Conservation (phyloP, 2,888 invertebrate genomes). For the Parelbella ahira region DNA sequence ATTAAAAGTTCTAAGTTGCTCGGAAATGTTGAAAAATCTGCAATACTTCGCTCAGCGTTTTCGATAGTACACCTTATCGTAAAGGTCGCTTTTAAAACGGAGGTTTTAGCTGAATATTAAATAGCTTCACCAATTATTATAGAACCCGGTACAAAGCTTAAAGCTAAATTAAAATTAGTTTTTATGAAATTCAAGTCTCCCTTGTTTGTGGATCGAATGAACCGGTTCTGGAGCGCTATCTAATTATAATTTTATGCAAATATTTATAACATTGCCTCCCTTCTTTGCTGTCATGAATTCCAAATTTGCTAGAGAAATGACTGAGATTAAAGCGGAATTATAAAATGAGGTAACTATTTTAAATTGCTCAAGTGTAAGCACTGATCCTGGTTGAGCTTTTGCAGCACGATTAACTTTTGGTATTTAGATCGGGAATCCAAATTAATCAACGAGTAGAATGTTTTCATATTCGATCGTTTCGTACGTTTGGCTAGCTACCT, state of each 20-base stretch:
- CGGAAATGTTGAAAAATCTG: no score
- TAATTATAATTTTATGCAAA: slow-evolving; percentile 20
- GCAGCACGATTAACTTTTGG: no score
- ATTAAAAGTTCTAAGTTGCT: no score
- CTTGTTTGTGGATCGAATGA: slow-evolving; percentile 5
- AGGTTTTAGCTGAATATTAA: slow-evolving; percentile 1
- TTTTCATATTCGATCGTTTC: no score
- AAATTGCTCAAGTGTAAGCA: not conserved
- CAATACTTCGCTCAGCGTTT: no score
- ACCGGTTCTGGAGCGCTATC: slow-evolving; percentile 4
- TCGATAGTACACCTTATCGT: no score
- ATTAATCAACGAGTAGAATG: no score
- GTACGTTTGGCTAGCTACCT: no score
- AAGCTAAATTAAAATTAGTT: slow-evolving; percentile 7
- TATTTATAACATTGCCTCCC: slow-evolving; percentile 11
- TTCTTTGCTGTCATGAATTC: slow-evolving; percentile 14
- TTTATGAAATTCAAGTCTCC: slow-evolving; percentile 9
- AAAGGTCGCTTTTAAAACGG: not conserved
- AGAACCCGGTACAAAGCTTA: not conserved
- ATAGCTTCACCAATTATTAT: not conserved
- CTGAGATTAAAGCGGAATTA: not conserved
- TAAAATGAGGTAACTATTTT: slow-evolving; percentile 7
- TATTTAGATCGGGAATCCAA: no score
- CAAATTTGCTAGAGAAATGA: slow-evolving; percentile 2
- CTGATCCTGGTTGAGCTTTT: no score